Percentiles rank a stretch among this genome's conserved stretches.
phyloP scores from a whole-genome alignment of 2,888 invertebrate genomes.

The Heliconius charithonia region DNA sequence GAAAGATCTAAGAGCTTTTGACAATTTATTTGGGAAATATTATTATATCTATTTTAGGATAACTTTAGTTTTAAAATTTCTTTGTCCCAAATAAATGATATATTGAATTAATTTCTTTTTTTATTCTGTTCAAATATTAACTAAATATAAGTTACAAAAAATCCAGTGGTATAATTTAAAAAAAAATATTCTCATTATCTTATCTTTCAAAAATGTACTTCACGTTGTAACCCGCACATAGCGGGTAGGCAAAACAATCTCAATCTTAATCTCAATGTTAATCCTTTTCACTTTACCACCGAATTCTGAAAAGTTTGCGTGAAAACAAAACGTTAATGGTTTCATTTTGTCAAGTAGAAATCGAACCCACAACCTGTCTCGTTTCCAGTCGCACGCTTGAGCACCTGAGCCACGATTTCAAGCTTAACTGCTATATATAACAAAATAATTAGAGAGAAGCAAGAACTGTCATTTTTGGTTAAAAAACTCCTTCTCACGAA shows the following conservation, averaged over 20 bases:
- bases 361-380: not conserved
- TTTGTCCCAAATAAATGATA: not conserved
- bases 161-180: too few species aligned
- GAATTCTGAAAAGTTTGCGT: not conserved
- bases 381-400: not conserved
- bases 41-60: not conserved
- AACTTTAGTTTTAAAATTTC: not conserved
- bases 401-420: not conserved
- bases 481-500: slow-evolving; percentile 5
- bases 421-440: not conserved
- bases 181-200: too few species aligned
- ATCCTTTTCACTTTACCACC: too few species aligned
- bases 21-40: not conserved
- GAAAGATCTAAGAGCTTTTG: not conserved
- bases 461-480: not conserved
- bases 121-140: too few species aligned
- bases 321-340: not conserved
- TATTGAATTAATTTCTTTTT: not conserved
- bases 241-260: too few species aligned
- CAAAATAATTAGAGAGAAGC: not conserved
- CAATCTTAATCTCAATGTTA: too few species aligned
- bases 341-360: not conserved
- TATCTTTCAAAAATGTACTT: too few species aligned
- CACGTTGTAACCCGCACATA: too few species aligned
- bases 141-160: too few species aligned